Percentiles rank a stretch among this genome's conserved stretches.
Conservation (phyloP, 2,888 invertebrate genomes). For the Thecophora atra region DNA sequence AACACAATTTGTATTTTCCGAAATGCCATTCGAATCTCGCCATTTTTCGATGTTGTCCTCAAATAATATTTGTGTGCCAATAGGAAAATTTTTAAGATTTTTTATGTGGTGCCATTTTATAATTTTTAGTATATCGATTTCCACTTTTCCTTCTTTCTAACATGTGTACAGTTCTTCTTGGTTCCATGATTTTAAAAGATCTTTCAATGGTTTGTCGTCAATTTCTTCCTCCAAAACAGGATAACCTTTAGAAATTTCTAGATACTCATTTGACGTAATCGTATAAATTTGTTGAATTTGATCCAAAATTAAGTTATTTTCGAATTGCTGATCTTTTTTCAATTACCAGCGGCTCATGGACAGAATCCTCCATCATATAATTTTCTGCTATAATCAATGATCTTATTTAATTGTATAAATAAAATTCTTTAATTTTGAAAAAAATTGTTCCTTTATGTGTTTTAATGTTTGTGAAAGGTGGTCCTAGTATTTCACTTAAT, state of each 20-base stretch:
- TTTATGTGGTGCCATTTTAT: conserved; percentile 11
- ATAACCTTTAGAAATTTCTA: background rate
- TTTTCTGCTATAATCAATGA: no score
- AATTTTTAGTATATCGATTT: background rate
- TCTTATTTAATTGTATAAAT: conserved; percentile 7
- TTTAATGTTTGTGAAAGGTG: conserved; percentile 4
- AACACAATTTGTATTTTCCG: background rate
- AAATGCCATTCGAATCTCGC: conserved; percentile 4
- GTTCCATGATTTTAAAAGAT: conserved; percentile 13
- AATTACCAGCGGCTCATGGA: background rate
- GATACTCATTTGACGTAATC: background rate
- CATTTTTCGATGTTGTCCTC: conserved; percentile 14
- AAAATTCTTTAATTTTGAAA: conserved; percentile 7
- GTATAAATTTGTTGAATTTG: background rate
- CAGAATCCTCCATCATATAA: background rate
- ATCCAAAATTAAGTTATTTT: background rate
- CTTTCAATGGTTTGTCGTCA: background rate
- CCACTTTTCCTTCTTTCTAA: conserved; percentile 4
- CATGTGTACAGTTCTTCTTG: conserved; percentile 12
- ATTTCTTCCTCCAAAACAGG: background rate
- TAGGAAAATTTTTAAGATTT: conserved; percentile 4
- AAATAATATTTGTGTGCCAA: conserved; percentile 13
- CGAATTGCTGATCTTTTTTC: background rate
- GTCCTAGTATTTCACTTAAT: conserved; percentile 4
- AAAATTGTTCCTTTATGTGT: conserved; percentile 5